These are phyloP conservation scores for Anastatus disparis DNA, from an alignment of 1,140 invertebrate genomes.

Conservation along the genomic window DNA sequence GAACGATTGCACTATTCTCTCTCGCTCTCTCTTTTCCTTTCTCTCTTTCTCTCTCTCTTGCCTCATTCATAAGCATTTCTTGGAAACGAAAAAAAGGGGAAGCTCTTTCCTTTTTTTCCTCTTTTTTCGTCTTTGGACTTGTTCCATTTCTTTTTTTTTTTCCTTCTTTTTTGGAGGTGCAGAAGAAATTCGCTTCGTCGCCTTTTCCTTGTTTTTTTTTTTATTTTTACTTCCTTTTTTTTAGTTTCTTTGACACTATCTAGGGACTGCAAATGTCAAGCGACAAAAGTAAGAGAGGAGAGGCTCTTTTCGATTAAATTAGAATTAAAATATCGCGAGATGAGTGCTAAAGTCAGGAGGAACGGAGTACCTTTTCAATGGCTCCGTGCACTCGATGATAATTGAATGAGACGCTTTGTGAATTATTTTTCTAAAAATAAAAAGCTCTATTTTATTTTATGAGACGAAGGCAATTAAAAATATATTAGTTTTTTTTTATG, in stretches of 20 bases:
- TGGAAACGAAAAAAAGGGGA: background rate
- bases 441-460: no score
- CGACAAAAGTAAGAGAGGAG: no score
- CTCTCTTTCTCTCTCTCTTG: background rate
- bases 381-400: no score
- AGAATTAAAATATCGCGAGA: slow-evolving; percentile 16
- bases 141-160: background rate
- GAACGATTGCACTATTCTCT: background rate
- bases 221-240: no score
- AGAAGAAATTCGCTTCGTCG: background rate
- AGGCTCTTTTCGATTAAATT: slow-evolving; percentile 17
- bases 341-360: no score
- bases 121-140: background rate
- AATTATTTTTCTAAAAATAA: no score
- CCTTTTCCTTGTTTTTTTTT: background rate
- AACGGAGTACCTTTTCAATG: no score
- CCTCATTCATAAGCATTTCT: slow-evolving; percentile 13
- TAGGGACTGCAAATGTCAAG: background rate
- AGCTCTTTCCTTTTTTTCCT: background rate
- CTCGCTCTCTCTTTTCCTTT: background rate
- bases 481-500: no score
- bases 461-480: no score
- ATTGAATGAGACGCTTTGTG: no score
- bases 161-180: background rate
- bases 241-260: no score